phyloP scores from a whole-genome alignment of 2,888 invertebrate genomes.

The Emmelina monodactyla region DNA sequence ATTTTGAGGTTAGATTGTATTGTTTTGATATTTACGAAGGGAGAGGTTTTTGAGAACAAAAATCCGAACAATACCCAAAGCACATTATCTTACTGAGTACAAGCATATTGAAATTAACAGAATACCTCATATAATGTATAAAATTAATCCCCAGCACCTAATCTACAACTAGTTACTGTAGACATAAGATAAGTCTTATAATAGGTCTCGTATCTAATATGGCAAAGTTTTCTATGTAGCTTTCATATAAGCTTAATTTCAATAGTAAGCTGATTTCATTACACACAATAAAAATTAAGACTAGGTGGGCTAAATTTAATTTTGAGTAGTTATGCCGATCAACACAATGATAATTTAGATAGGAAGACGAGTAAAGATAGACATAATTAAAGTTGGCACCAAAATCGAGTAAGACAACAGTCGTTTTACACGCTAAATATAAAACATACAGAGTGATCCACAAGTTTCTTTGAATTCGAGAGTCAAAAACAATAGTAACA shows the following conservation, averaged over 20 bases:
- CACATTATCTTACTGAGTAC: slow-evolving; percentile 37
- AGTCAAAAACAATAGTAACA: too few relatives aligned
- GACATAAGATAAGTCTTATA: too few relatives aligned
- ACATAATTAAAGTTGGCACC: slow-evolving; percentile 30
- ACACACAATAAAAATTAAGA: slow-evolving; percentile 48
- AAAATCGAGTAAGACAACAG: slow-evolving; percentile 16
- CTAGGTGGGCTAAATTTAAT: slow-evolving; percentile 59
- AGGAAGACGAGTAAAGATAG: not conserved
- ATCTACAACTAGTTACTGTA: slow-evolving; percentile 52
- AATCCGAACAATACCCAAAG: slow-evolving; percentile 53
- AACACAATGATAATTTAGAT: slow-evolving; percentile 13
- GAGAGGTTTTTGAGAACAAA: slow-evolving; percentile 30
- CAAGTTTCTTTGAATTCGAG: too few relatives aligned
- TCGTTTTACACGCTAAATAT: slow-evolving; percentile 30
- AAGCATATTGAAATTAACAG: slow-evolving; percentile 51
- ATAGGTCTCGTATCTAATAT: too few relatives aligned
- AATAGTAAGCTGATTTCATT: slow-evolving; percentile 40
- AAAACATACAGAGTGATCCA: slow-evolving; percentile 29
- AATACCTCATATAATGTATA: slow-evolving; percentile 54
- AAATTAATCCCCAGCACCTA: slow-evolving; percentile 63
- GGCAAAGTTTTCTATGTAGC: slow-evolving; percentile 67
- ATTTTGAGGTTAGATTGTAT: too few relatives aligned
- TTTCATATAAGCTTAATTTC: slow-evolving; percentile 50
- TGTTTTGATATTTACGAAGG: slow-evolving; percentile 17
- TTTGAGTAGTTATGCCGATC: slow-evolving; percentile 31